Base-by-base conservation (phyloP, 2,113 vertebrate species). In the Gnathonemus longibarbis region DNA sequence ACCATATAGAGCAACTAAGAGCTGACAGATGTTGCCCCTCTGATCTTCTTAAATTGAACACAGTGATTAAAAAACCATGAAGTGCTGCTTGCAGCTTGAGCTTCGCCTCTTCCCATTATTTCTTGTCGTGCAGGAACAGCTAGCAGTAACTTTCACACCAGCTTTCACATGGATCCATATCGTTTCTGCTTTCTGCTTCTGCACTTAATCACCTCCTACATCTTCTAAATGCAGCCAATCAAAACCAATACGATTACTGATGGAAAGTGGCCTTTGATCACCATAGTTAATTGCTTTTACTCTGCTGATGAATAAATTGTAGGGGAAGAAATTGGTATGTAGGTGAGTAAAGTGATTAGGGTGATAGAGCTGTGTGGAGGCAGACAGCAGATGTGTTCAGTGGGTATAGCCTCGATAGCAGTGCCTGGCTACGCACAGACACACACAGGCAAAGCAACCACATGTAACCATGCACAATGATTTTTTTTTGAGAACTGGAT, bases 401-500 rank as follows among this genome's bases (percentile, higher is more conserved):
- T 31, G 35, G 27, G 6, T 49, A 27, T 24, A 10, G 35, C 27
- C 24, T 3, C 0, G 46, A 74, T 87, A 62, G 56, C 62, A 5
- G 19, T 24, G 48, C 49, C 27, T 90, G 56, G 53, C 56, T 74
- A 24, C 2, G 31, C 19, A 52, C 31, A 52, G 58, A 8, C 84
- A 84, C 35, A 52, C 56, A 49, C 24, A 27, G 24, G 9, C 52
- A 45, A 83, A 45, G 77, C 5, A 90, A 90, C 48, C 24, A 90
- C 87, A 50, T 87, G 46, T 87, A 74, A 90, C 46, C 49, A 90
- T 53, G 46, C 52, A 85, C 74, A 88, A 88, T 88, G 48, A 88
- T 90, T 90, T 90, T 66, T 89, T 35, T 62, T 11, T 66, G 31
- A 24, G 17, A 46, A 88, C 13, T 21, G 45, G 19, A 87, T n/a